Conservation (phyloP, 1,140 invertebrate genomes). For the Atopsyche davidsoni region DNA sequence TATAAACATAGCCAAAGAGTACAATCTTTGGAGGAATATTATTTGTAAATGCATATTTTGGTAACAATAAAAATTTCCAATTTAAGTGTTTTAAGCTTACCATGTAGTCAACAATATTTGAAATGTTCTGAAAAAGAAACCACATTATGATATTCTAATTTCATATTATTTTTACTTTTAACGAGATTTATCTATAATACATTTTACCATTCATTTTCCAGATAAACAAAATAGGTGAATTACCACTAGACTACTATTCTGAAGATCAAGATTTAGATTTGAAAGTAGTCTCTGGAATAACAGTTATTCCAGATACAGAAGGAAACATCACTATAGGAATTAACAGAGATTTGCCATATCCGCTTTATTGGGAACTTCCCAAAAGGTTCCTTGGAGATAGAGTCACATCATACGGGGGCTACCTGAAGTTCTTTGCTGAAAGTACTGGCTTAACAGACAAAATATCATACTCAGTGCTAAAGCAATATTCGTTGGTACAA, state of each 20-base stretch:
- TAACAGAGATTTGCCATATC: slow-evolving; percentile 60
- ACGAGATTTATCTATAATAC: not conserved
- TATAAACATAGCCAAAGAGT: no score
- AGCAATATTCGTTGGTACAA: slow-evolving; percentile 72
- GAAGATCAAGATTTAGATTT: slow-evolving; percentile 37
- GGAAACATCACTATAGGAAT: slow-evolving; percentile 63
- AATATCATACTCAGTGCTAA: slow-evolving; percentile 47
- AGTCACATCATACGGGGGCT: slow-evolving; percentile 88
- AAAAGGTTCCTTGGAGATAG: slow-evolving; percentile 80
- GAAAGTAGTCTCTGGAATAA: slow-evolving; percentile 54
- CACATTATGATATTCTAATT: not conserved
- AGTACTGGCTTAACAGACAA: slow-evolving; percentile 58
- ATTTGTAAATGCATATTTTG: no score
- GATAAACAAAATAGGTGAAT: slow-evolving; percentile 39
- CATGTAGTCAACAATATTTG: no score
- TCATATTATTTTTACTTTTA: not conserved
- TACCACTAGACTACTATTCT: slow-evolving; percentile 33
- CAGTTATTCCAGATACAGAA: slow-evolving; percentile 59
- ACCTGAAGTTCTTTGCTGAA: slow-evolving; percentile 70
- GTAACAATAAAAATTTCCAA: no score
- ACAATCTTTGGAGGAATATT: no score
- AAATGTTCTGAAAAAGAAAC: no score
- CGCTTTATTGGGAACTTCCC: slow-evolving; percentile 83
- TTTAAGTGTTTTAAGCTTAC: no score
- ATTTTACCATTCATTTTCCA: slow-evolving; percentile 27